Percentiles rank a stretch among this genome's conserved stretches.
phyloP scores from a whole-genome alignment of 1,140 invertebrate genomes.

The Pantala flavescens region DNA sequence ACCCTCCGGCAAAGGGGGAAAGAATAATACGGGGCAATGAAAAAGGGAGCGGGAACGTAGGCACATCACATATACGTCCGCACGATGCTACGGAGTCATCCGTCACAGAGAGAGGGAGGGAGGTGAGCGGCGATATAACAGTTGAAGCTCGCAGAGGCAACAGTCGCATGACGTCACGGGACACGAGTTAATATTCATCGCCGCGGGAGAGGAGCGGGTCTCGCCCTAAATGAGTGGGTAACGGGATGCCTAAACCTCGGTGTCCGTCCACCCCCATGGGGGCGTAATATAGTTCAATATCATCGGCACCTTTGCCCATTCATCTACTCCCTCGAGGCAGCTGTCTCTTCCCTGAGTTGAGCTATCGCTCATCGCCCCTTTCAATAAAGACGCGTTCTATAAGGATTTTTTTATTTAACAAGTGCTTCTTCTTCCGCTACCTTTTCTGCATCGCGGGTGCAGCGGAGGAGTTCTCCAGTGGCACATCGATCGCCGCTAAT shows the following conservation, averaged over 20 bases:
- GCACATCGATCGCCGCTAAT: no score
- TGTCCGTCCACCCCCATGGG: neutral
- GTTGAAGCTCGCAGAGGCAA: neutral
- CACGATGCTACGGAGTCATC: neutral
- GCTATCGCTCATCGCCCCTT: neutral
- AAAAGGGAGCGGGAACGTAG: neutral
- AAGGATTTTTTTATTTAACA: no score
- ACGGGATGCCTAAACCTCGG: neutral
- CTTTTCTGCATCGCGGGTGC: no score
- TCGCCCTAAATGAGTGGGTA: neutral
- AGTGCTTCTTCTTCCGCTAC: no score
- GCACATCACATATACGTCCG: neutral
- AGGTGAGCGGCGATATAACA: neutral
- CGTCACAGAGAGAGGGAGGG: neutral
- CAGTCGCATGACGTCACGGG: neutral
- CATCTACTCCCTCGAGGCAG: neutral
- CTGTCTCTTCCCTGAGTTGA: neutral
- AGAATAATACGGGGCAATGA: neutral
- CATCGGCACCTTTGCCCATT: neutral
- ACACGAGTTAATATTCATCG: slow-evolving; percentile 9
- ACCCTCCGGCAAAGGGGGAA: neutral
- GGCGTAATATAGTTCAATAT: neutral
- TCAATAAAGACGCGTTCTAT: neutral
- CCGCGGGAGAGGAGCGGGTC: neutral
- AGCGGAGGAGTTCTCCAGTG: no score